Percentiles rank a stretch among this genome's conserved stretches.
Evolutionary conservation across 2,113 vertebrate genomes (phyloP).

Genomic region (Aphelocoma coerulescens): DNA sequence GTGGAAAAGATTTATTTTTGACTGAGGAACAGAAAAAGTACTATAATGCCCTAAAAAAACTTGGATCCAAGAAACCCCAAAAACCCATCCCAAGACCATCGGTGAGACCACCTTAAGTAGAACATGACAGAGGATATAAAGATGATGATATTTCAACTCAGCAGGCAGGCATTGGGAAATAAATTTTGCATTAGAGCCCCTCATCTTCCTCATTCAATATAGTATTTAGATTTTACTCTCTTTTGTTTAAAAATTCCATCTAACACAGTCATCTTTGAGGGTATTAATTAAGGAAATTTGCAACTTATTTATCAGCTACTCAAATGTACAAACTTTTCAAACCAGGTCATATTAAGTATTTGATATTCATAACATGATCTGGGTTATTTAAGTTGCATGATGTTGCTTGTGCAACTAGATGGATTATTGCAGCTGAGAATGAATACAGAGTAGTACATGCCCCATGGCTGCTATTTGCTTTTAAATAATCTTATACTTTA

Average conservation of each 20-base stretch:
- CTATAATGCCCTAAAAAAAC: constrained; percentile 95
- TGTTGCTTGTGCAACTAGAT: background rate
- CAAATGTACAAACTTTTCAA: background rate
- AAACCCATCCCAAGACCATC: constrained; percentile 89
- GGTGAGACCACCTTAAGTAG: constrained; percentile 71
- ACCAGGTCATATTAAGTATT: background rate
- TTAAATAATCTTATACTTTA: background rate
- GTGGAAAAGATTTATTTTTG: constrained; percentile 95
- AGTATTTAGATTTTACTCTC: background rate
- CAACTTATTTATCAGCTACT: background rate
- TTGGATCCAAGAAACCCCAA: constrained; percentile 93
- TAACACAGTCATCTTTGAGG: background rate
- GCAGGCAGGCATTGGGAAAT: background rate
- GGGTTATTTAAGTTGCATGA: background rate
- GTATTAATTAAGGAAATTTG: background rate
- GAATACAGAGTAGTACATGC: background rate
- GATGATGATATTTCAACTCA: background rate
- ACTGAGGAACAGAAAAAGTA: constrained; percentile 98
- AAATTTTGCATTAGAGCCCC: background rate
- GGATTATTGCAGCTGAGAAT: background rate
- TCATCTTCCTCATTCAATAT: background rate
- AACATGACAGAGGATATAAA: background rate
- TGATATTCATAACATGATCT: background rate
- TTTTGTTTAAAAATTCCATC: background rate
- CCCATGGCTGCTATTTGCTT: background rate